These are phyloP conservation scores for Timandra comae DNA, from an alignment of 2,888 invertebrate genomes.

Conservation along the genomic window DNA sequence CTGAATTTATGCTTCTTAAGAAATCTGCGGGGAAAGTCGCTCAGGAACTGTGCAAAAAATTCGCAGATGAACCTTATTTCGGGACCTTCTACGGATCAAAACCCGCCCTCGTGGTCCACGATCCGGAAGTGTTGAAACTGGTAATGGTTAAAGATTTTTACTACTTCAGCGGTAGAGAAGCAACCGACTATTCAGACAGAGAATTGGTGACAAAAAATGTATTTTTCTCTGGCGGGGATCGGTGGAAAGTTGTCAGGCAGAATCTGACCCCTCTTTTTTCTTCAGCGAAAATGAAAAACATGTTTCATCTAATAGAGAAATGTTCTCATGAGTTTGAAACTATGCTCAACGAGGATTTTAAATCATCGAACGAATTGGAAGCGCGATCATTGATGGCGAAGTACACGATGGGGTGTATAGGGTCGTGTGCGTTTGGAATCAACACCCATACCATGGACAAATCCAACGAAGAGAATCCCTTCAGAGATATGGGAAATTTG, in stretches of 20 bases:
- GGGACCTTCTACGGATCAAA: slow-evolving; percentile 52
- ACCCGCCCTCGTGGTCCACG: slow-evolving; percentile 45
- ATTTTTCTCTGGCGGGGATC: slow-evolving; percentile 43
- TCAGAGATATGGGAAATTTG: slow-evolving; percentile 28
- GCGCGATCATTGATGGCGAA: slow-evolving; percentile 30
- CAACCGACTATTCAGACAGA: slow-evolving; percentile 30
- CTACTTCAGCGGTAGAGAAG: slow-evolving; percentile 48
- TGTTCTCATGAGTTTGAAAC: slow-evolving; percentile 35
- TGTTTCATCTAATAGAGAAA: slow-evolving; percentile 48
- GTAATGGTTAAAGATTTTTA: slow-evolving; percentile 50
- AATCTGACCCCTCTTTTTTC: slow-evolving; percentile 52
- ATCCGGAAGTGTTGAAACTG: slow-evolving; percentile 44
- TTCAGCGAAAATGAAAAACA: slow-evolving; percentile 51
- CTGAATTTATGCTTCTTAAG: slow-evolving; percentile 33
- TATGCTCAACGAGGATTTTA: slow-evolving; percentile 30
- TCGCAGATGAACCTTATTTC: slow-evolving; percentile 39
- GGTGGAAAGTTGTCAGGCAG: slow-evolving; percentile 51
- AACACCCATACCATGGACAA: slow-evolving; percentile 39
- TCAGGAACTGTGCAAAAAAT: slow-evolving; percentile 36
- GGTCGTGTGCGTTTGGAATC: slow-evolving; percentile 47
- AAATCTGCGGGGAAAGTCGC: slow-evolving; percentile 25
- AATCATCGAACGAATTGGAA: slow-evolving; percentile 25
- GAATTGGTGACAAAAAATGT: slow-evolving; percentile 38
- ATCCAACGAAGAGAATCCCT: slow-evolving; percentile 29
- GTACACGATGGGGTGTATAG: slow-evolving; percentile 49